Base-by-base conservation (phyloP, 2,797 vertebrate species). In the Otolemur crassicaudatus region DNA sequence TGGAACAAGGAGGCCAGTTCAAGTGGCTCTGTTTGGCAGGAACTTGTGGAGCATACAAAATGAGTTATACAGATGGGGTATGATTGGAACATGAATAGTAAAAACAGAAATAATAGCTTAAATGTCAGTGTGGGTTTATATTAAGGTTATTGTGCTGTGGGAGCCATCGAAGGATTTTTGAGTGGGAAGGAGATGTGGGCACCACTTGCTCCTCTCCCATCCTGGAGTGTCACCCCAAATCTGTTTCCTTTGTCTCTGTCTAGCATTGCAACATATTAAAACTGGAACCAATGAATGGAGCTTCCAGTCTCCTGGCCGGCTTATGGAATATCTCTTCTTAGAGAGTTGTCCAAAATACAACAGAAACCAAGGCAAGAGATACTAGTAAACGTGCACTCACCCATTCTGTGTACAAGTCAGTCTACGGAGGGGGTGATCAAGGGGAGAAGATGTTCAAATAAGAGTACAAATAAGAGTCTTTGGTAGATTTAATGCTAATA, bases 221-320 rank as follows among this genome's bases (percentile, higher is more conserved):
- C 7, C 20, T 49, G 49, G 49, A 49, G 9, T 46, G 34, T 72
- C 60, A 72, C 27, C 23, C 31, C 69, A 46, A 16, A 7, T 23
- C 49, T 60, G 43, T 73, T 82, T 67, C 56, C 76, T 69, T 91
- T 94, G 90, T 23, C 89, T 95, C 77, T 95, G 94, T 95, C 92
- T 88, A 91, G 82, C 82, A 90, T 46, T 56, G 61, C 6, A 31
- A 69, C 53, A 56, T 16, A 40, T 22, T 0, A 27, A 43, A 76
- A 88, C 61, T 72, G 82, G 31, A 84, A 88, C 84, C 53, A 72
- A 31, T 16, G 63, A 93, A 69, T 69, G 70, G 73, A 88, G 86
- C 58, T 61, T 87, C 70, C 43, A 17, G 37, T 70, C 53, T 95
- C 75, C 27, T 34, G n/a, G 80, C 58, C 77, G 85, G 43, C 60